These are phyloP conservation scores for Agrenia bidenticulata DNA, from an alignment of 2,888 invertebrate genomes.

Conservation along the genomic window DNA sequence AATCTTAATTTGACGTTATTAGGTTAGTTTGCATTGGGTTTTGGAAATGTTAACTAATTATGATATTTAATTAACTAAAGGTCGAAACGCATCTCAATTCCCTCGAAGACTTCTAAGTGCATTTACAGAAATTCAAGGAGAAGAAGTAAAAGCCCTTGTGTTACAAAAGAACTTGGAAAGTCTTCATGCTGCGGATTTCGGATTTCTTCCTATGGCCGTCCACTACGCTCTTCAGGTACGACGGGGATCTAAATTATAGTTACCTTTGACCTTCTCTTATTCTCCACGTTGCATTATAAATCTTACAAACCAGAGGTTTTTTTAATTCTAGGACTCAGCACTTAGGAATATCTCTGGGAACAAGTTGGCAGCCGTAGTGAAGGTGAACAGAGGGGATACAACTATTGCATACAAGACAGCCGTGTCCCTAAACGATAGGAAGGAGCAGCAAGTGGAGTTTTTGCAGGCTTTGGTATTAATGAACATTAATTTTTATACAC, in stretches of 20 bases:
- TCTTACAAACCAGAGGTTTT: too few species aligned
- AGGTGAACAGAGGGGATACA: constrained; percentile 40
- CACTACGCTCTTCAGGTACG: constrained; percentile 39
- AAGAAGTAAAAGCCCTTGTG: constrained; percentile 40
- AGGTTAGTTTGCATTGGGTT: too few species aligned
- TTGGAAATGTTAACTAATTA: too few species aligned
- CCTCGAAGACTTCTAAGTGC: constrained; percentile 37
- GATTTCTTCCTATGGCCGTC: constrained; percentile 39
- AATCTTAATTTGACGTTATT: too few species aligned
- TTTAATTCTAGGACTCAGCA: constrained; percentile 11
- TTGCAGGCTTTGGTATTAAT: constrained; percentile 37
- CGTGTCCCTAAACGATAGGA: constrained; percentile 22
- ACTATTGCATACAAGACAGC: constrained; percentile 36
- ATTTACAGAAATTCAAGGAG: constrained; percentile 37
- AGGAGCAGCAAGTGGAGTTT: constrained; percentile 40
- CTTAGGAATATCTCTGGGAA: constrained; percentile 36
- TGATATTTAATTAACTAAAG: too few species aligned
- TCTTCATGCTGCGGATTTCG: constrained; percentile 37
- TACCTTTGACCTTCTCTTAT: too few species aligned
- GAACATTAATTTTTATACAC: neutral
- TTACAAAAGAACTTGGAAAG: constrained; percentile 32
- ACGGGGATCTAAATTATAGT: neutral
- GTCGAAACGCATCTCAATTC: constrained; percentile 34
- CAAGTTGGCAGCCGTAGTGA: constrained; percentile 33
- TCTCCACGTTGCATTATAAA: too few species aligned